Base-by-base conservation (phyloP, 2,797 vertebrate genomes). In the Argentina silus region DNA sequence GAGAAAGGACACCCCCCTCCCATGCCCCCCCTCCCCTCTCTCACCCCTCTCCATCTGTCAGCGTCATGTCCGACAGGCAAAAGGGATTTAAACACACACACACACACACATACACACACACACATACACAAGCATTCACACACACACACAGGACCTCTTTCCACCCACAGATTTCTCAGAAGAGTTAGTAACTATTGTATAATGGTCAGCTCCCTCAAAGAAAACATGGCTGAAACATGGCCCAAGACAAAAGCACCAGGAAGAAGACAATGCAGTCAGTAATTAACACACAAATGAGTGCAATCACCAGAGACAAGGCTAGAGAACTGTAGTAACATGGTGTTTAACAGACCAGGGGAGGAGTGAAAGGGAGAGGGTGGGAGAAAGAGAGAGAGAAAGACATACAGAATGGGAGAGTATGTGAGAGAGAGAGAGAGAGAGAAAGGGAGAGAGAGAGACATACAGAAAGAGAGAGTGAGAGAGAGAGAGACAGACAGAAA, bases 21-120 rank as follows among this genome's bases (percentile, higher is more conserved):
- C 10, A 11, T 48, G 65, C 75, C 86, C 84, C 86, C 84, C 83
- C 86, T 80, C 88, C 84, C 85, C 87, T 86, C 89, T 83, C 90
- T 90, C 73, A 85, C 84, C 81, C 83, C 80, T 80, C 74, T 85
- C 85, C 92, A 95, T 94, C 93, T 94, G 93, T 94, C 93, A 83
- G 90, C 88, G 82, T 88, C 82, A 86, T 79, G 83, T 86, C 84
- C 84, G 83, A 88, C 82, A 83, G 88, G 82, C 89, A 77, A 87
- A 84, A 85, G 80, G 78, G 71, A 83, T 77, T 73, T 71, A 69
- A 21, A 69, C 73, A 77, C 70, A 70, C 42, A 68, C 12, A 69
- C 76, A 72, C 62, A 75, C 72, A 9, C 80, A 70, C 43, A 44
- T 56, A 62, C 66, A n/a, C 65, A 68, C 44, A 51, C 44, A 60